Percentiles rank a stretch among this genome's conserved stretches.
Evolutionary conservation across 2,888 invertebrate species (phyloP).

Genomic region (Diadromus collaris): DNA sequence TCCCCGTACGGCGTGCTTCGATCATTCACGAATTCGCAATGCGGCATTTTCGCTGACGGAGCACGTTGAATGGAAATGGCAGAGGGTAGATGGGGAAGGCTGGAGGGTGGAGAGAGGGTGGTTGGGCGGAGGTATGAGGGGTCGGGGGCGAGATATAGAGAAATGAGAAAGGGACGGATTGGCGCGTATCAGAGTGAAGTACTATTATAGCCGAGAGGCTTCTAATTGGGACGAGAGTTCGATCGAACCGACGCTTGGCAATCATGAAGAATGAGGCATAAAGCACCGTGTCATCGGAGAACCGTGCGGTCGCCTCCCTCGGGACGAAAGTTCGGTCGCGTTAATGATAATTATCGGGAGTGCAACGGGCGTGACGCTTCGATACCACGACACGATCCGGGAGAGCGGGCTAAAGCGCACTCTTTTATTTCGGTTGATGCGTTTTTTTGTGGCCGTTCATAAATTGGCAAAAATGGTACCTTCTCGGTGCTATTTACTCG

Average conservation of each 20-base stretch:
- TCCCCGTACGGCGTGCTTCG: slow-evolving; percentile 33
- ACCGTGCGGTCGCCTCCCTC: slow-evolving; percentile 1
- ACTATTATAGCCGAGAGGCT: slow-evolving; percentile 9
- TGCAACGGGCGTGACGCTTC: slow-evolving; percentile 25
- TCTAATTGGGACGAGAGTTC: slow-evolving; percentile 1
- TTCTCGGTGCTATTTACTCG: too few relatives aligned
- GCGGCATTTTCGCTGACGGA: slow-evolving; percentile 53
- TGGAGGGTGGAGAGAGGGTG: background rate
- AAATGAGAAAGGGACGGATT: slow-evolving; percentile 3
- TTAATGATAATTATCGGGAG: slow-evolving; percentile 52
- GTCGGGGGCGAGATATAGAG: slow-evolving; percentile 16
- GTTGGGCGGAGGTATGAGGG: slow-evolving; percentile 23
- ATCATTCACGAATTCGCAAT: slow-evolving; percentile 46
- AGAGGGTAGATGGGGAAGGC: slow-evolving; percentile 3
- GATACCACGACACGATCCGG: background rate
- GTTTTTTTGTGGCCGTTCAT: background rate
- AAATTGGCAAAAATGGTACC: background rate
- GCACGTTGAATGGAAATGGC: slow-evolving; percentile 40
- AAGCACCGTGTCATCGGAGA: slow-evolving; percentile 21
- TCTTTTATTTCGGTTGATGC: background rate
- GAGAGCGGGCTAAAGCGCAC: background rate
- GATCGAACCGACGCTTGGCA: slow-evolving; percentile 25
- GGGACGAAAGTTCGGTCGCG: slow-evolving; percentile 28
- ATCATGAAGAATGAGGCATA: slow-evolving; percentile 44
- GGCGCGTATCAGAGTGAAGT: slow-evolving; percentile 14